Base-by-base conservation (phyloP, 1,140 invertebrate genomes). In the Luehdorfia chinensis region DNA sequence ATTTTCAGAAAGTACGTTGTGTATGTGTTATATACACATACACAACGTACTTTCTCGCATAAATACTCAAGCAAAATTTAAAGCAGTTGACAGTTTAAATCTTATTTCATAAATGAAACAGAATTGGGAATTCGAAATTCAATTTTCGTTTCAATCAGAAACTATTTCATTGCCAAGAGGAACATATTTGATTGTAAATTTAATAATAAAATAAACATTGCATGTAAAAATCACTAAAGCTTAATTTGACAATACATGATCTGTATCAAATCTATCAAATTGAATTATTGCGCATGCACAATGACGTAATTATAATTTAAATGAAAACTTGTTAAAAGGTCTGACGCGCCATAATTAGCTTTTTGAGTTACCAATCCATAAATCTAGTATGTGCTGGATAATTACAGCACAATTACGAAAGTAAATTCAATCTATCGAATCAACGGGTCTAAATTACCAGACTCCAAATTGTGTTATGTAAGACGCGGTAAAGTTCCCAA, bases 331-430 rank as follows among this genome's bases (percentile, higher is more conserved):
- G 14, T 28, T n/a, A 5, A 18, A 9, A 19, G 1, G 16, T 21
- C 18, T 21, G 2, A 21, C 19, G 2, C 21, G 44, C 19, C 21
- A 18, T 32, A 55, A 54, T 55, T 43, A 34, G 44, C 32, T 15
- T 59, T 55, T 66, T 55, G 25, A 53, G 54, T 60, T 58, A 55
- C 44, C 34, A 18, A 41, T 36, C 44, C 50, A 56, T 57, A 59
- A 55, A 66, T 66, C 50, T 59, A 47, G 49, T 55, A 46, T 34
- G 45, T 36, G 57, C 28, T 57, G 39, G 33, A 53, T 67, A 63
- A 63, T 62, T 61, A 55, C 23, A 33, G 46, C 43, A 46, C 48
- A 41, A 25, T 43, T 28, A 43, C 12, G 13, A 43, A 43, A 30
- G 23, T 28, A 28, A 43, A 39, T 23, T 13, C 11, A 25, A 18